Evolutionary conservation across 2,888 invertebrate genomes (phyloP), one percentile per base, ranked within the genome.

Genomic region (Cantharis lateralis): DNA sequence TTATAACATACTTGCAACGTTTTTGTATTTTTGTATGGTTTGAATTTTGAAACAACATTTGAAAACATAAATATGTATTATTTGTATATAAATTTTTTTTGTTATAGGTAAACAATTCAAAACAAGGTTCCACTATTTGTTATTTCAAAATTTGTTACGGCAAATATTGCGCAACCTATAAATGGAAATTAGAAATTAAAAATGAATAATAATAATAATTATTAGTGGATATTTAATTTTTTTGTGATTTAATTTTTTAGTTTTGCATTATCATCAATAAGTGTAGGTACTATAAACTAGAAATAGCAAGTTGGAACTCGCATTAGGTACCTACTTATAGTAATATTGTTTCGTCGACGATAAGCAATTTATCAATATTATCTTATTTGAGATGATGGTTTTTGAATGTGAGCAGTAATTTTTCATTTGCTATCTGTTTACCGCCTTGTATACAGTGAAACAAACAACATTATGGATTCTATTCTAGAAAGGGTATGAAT

Each of bases 401-500:
- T 66, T 66, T 66, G 20, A 66, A 66, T 66, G 24, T 66, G 24
- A 66, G 18, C 20, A 20, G n/a, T 26, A 26, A 15, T 15, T 62
- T 24, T 24, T 71, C 71, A 71, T 48, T 73, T 73, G 28, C 62
- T 62, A 68, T 62, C 28, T 15, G 62, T 61, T 62, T 69, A 62
- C 15, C 18, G 72, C 18, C 62, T 73, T 69, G 73, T 73, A 69
- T 28, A 11, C 62, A 73, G 48, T 48, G 73, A 48, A 68, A 13
- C 13, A 73, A 62, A 15, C 7, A 13, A 24, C 11, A 66, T 15
- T 72, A 83, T 83, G 83, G 77, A 77, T 70, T 78, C 78, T 69
- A 75, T 83, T 70, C 74, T 83, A 26, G 82, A 83, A 68, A 81
- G 82, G 80, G 83, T 83, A 82, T 77, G 80, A 79, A 71, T 68